These are phyloP conservation scores for Amblyraja radiata DNA, from an alignment of 2,797 vertebrate genomes.

Conservation along the genomic window DNA sequence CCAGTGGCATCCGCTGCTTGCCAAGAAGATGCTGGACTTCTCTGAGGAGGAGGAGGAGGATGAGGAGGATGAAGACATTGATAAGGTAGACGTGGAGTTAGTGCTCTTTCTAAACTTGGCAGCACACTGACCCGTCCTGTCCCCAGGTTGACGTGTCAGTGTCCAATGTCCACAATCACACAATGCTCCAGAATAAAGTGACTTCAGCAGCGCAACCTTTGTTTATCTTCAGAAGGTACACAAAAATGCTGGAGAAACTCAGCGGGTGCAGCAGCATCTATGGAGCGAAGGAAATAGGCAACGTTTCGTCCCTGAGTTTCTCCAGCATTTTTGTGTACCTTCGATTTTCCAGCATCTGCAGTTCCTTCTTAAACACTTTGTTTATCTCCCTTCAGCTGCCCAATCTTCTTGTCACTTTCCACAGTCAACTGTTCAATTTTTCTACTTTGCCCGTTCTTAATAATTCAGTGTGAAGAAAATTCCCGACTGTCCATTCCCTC, in stretches of 20 bases:
- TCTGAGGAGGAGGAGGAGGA: slow-evolving; percentile 95
- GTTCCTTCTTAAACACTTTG: too few relatives aligned
- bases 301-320: too few relatives aligned
- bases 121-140: background rate
- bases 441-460: background rate
- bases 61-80: slow-evolving; percentile 87
- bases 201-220: background rate
- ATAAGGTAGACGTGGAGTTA: slow-evolving; percentile 65
- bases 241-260: too few relatives aligned
- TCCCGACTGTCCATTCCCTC: too few relatives aligned
- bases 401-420: background rate
- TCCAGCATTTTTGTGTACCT: too few relatives aligned
- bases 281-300: too few relatives aligned
- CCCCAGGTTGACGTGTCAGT: background rate
- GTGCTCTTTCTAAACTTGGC: slow-evolving; percentile 29
- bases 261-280: too few relatives aligned
- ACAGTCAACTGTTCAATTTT: background rate
- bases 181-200: background rate
- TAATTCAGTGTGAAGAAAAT: background rate
- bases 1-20: slow-evolving; percentile 96
- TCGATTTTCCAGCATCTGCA: too few relatives aligned
- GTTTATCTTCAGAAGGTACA: background rate
- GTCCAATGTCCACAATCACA: background rate
- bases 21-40: slow-evolving; percentile 91
- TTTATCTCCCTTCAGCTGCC: background rate